A percentile compares a stretch with the other conserved stretches of the same genome.
These are phyloP conservation scores for Lasioglossum calceatum DNA, from an alignment of 2,888 invertebrate genomes.

Conservation along the genomic window DNA sequence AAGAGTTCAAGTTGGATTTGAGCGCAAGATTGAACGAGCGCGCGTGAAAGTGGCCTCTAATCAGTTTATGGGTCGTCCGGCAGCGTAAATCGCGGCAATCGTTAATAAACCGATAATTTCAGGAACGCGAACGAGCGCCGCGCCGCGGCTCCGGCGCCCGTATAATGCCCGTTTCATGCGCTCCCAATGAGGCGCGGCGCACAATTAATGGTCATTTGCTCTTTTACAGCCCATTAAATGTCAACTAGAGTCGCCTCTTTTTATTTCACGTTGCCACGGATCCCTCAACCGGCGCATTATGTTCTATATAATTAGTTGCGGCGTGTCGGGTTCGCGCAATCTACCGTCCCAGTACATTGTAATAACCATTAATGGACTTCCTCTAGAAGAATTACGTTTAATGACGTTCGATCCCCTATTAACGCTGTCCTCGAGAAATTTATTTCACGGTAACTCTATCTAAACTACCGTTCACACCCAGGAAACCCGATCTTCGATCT, in stretches of 20 bases:
- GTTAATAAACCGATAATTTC: conserved; percentile 56
- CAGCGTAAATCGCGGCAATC: conserved; percentile 38
- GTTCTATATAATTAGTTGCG: conserved; percentile 49
- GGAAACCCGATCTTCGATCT: background rate
- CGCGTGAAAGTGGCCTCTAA: conserved; percentile 3
- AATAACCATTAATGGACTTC: conserved; percentile 15
- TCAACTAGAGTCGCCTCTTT: conserved; percentile 47
- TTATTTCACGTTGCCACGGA: conserved; percentile 32
- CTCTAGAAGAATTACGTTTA: background rate
- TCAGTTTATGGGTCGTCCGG: conserved; percentile 19
- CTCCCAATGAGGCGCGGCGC: conserved; percentile 53
- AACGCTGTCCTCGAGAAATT: background rate
- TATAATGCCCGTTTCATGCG: conserved; percentile 52
- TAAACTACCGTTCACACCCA: background rate
- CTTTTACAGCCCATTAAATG: conserved; percentile 69
- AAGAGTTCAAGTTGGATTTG: background rate
- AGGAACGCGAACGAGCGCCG: conserved; percentile 46
- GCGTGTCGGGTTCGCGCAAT: conserved; percentile 5
- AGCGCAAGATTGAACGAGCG: background rate
- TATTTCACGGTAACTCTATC: background rate
- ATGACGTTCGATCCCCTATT: background rate
- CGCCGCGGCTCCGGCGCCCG: conserved; percentile 39
- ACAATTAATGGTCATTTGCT: conserved; percentile 68
- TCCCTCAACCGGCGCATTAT: conserved; percentile 38
- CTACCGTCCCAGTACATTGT: conserved; percentile 17